Evolutionary conservation across 37 sponge, comb jelly and placozoan genomes (phyloP).

Genomic region (Spongilla lacustris): DNA sequence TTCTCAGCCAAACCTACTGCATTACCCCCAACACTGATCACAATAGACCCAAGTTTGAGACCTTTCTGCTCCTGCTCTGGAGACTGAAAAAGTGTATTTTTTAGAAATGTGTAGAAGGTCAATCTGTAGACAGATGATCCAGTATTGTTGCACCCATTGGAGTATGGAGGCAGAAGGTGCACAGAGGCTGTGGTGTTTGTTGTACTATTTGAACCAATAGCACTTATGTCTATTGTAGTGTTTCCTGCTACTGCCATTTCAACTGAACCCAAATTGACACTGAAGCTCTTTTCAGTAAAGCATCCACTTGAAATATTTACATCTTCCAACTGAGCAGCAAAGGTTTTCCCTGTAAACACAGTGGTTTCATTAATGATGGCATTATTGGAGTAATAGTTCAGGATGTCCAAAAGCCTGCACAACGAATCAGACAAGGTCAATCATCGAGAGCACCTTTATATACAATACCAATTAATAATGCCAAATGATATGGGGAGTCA

Average conservation of each 20-base stretch:
- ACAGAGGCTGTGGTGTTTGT: background rate
- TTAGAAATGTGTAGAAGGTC: background rate
- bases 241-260: background rate
- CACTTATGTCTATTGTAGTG: background rate
- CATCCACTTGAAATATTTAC: background rate
- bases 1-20: background rate
- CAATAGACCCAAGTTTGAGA: background rate
- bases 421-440: no score
- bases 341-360: background rate
- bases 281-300: constrained; percentile 19
- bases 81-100: background rate
- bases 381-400: background rate
- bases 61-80: background rate
- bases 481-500: no score
- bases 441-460: no score
- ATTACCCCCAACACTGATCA: background rate
- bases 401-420: background rate
- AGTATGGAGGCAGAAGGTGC: background rate
- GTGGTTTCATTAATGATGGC: background rate
- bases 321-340: constrained; percentile 46
- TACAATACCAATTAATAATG: no score
- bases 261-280: constrained; percentile 44
- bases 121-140: background rate
- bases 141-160: background rate
- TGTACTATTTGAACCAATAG: background rate